Evolutionary conservation across 1,140 invertebrate genomes (phyloP), one percentile per base, ranked within the genome.

Genomic region (Euglossa dilemma): DNA sequence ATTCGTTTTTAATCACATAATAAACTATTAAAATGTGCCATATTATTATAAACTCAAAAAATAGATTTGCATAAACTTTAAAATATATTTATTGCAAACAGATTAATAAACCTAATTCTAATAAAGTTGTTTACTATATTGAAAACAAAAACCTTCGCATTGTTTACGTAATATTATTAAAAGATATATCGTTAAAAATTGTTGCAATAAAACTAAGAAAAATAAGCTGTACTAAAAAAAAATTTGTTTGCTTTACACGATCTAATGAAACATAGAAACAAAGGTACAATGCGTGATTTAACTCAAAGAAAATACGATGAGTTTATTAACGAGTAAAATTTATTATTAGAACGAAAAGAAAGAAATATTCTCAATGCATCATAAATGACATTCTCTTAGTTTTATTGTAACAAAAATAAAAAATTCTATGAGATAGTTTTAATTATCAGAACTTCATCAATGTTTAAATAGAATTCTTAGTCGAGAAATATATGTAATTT

Each of bases 151-250:
- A 47, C 8, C 45, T 36, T 20, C 9, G 6, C 28, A 25, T 63
- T 18, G 5, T 36, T 63, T 63, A 63, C 11, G 20, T 78, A 52
- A 64, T 23, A 59, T 50, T 54, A 56, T 18, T 28, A 43, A n/a
- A 69, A 47, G 23, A 16, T 45, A 57, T 78, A 47, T 66, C 70
- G 43, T 50, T 79, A 61, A 47, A 79, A 63, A 36, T 66, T 74
- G 74, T 81, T 81, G 71, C 80, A 82, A 82, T 76, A 76, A 81
- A 81, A 81, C 80, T 81, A 67, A 76, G 72, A 76, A 50, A 71
- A 28, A 59, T n/a, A 3, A 57, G 20, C 43, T 74, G 6, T 14
- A 56, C 23, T 36, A 7, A 67, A 66, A 43, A 18, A 57, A 47
- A 25, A 76, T 67, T n/a, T 57, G n/a, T 67, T 67, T 67, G 50